Conservation (phyloP, 2,113 vertebrate species). For the Dasyurus viverrinus region DNA sequence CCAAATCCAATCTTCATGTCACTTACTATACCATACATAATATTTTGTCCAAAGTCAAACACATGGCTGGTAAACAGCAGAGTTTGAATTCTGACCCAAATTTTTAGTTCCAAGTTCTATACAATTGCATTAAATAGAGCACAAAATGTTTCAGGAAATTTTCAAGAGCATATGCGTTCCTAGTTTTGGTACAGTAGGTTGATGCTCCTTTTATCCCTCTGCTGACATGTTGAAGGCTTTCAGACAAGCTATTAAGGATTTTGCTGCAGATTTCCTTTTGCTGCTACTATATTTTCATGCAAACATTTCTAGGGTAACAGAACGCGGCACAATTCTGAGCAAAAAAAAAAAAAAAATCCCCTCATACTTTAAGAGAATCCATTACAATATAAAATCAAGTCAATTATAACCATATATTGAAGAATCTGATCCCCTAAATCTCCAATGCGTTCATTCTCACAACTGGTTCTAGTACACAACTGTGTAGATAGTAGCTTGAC, state of each 20-base stretch:
- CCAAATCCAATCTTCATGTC: neutral
- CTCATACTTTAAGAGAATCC: neutral
- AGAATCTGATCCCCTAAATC: neutral
- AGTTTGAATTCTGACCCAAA: neutral
- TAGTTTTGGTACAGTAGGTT: no score
- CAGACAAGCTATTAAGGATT: neutral
- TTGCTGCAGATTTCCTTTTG: neutral
- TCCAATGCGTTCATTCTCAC: neutral
- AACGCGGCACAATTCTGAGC: neutral
- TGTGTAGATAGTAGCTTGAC: neutral
- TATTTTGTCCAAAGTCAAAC: neutral
- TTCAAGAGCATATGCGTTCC: neutral
- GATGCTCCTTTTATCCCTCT: fast-evolving
- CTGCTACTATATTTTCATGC: neutral
- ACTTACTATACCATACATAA: fast-evolving
- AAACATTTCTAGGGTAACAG: neutral
- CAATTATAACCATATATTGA: neutral
- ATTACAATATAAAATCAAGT: neutral
- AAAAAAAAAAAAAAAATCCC: neutral
- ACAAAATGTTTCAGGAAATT: fast-evolving
- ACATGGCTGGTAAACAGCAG: neutral
- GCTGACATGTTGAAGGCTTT: neutral
- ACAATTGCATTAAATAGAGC: no score
- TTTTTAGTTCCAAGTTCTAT: neutral
- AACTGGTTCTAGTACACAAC: neutral